Evolutionary conservation across 1,140 invertebrate species (phyloP), one percentile per base, ranked within the genome.

Genomic region (Lepidotrigona ventralis): DNA sequence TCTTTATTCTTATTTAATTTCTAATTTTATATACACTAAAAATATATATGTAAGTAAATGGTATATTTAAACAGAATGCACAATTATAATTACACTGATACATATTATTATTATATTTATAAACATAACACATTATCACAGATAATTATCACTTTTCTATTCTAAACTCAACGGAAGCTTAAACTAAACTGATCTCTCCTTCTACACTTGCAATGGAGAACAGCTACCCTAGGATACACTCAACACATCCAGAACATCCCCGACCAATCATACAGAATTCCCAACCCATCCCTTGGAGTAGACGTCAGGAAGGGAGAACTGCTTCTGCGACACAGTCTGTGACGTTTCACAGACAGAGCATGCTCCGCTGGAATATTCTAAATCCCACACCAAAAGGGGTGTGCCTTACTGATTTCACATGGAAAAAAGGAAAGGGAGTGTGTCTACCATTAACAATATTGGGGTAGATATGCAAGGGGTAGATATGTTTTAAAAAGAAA

Each of bases 121-220:
- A 71, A 33, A 58, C 81, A 33, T 1, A 51, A 33, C 33, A 72
- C 39, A 80, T 23, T 19, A 74, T 39, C 64, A 66, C 29, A 89
- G 78, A 82, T 72, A 75, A 29, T 19, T 26, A 66, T 54, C 3
- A 63, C 71, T 89, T 81, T 88, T 70, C 85, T 86, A 21, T 53
- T 79, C 75, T n/a, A 84, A 46, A 80, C 68, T 51, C 74, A 68
- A 64, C 79, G 75, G 60, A 60, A 77, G 85, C 72, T 26, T 85
- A n/a, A n/a, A 75, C 29, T 60, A 23, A 84, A 92, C 91, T 92
- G 88, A 92, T 82, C 78, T 69, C 86, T 86, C 85, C 88, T 91
- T 85, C 86, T 71, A 83, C 85, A 78, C 86, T 89, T 90, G 85
- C 85, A 63, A 84, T 72, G 84, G 23, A 82, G 81, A 84, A 68